phyloP scores from a whole-genome alignment of 2,113 vertebrate species.

The Saimiri boliviensis region DNA sequence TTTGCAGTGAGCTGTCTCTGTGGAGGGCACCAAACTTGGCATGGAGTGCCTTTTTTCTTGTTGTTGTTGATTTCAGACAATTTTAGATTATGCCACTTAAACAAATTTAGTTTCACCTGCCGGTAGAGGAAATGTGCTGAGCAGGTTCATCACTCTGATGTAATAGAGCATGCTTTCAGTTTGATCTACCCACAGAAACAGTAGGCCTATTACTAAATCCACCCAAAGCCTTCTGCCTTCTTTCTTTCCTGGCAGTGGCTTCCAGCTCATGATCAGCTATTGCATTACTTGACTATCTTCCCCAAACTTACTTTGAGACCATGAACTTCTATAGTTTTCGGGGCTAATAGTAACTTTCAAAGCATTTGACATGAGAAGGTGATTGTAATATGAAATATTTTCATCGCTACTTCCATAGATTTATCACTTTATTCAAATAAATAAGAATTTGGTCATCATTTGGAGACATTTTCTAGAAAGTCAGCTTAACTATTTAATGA shows the following conservation, averaged over 20 bases:
- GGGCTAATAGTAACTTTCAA: background rate
- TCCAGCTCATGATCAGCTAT: background rate
- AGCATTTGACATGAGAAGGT: background rate
- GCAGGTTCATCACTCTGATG: background rate
- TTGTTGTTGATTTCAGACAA: background rate
- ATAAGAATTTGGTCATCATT: background rate
- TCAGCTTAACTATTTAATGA: background rate
- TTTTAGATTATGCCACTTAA: slow-evolving; percentile 24
- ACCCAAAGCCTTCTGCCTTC: fast-evolving
- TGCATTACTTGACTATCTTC: too few relatives aligned
- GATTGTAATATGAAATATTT: background rate
- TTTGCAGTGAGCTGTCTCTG: background rate
- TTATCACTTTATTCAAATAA: background rate
- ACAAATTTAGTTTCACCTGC: background rate
- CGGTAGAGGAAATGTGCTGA: background rate
- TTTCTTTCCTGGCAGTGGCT: fast-evolving
- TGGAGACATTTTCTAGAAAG: background rate
- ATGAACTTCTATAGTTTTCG: background rate
- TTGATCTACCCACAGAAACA: background rate
- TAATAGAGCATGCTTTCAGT: background rate
- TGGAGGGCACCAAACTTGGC: background rate
- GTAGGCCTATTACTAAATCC: background rate
- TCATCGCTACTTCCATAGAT: background rate
- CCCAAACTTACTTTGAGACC: background rate
- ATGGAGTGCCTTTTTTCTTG: too few relatives aligned